Evolutionary conservation across 2,888 invertebrate species (phyloP).

Genomic region (Alcis repandata): DNA sequence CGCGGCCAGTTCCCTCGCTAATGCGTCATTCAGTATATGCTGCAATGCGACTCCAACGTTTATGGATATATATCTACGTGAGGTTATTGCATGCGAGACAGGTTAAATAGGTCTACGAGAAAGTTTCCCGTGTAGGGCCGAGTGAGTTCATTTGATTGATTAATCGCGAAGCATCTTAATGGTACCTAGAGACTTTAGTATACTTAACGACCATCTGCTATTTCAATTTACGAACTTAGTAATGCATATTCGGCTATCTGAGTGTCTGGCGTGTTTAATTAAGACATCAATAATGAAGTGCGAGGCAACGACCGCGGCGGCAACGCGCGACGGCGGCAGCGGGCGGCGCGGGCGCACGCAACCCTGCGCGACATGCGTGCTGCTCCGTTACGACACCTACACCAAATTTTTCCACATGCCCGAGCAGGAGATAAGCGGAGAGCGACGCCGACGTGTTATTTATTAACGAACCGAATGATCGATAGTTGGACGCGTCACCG

Average conservation of each 20-base stretch:
- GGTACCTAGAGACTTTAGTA: background rate
- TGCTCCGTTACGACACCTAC: slow-evolving; percentile 86
- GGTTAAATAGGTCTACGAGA: slow-evolving; percentile 64
- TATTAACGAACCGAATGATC: slow-evolving; percentile 87
- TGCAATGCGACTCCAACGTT: slow-evolving; percentile 65
- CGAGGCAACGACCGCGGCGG: slow-evolving; percentile 73
- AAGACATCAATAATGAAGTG: slow-evolving; percentile 74
- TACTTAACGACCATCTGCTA: background rate
- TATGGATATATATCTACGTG: slow-evolving; percentile 70
- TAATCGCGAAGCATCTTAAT: slow-evolving; percentile 31
- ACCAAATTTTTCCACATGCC: slow-evolving; percentile 86
- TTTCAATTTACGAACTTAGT: background rate
- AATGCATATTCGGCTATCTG: slow-evolving; percentile 26
- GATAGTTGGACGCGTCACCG: slow-evolving; percentile 86
- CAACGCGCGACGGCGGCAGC: slow-evolving; percentile 64
- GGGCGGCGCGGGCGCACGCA: slow-evolving; percentile 77
- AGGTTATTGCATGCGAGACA: slow-evolving; percentile 70
- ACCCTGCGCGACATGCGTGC: slow-evolving; percentile 80
- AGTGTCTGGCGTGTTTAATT: slow-evolving; percentile 63
- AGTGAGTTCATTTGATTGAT: slow-evolving; percentile 33
- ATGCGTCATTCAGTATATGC: slow-evolving; percentile 70
- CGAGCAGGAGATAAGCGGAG: slow-evolving; percentile 84
- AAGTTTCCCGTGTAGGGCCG: slow-evolving; percentile 59
- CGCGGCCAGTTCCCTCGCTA: slow-evolving; percentile 66
- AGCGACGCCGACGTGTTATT: slow-evolving; percentile 85